Conservation (phyloP, 2,888 invertebrate genomes). For the Eupithecia pulchellata region DNA sequence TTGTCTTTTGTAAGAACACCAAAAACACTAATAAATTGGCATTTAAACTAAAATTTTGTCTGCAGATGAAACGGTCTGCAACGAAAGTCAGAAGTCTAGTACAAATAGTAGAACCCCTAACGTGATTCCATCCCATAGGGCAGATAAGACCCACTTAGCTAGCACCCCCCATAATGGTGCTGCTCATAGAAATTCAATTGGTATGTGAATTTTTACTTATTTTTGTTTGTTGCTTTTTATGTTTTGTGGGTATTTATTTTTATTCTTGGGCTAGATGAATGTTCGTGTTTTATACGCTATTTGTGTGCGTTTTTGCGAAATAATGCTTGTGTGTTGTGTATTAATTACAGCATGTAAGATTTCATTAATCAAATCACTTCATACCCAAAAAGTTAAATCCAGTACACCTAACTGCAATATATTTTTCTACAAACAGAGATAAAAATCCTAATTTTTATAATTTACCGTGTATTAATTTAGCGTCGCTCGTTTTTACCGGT, state of each 20-base stretch:
- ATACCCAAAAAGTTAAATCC: not conserved
- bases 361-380: not conserved
- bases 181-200: constrained; percentile 74
- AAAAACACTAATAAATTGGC: constrained; percentile 41
- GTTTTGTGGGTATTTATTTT: not conserved
- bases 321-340: constrained; percentile 6
- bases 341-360: not conserved
- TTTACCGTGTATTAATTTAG: too few species aligned
- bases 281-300: not conserved
- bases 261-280: not conserved
- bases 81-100: constrained; percentile 77
- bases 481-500: too few species aligned
- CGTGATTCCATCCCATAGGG: constrained; percentile 67
- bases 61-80: constrained; percentile 82
- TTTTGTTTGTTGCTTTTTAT: constrained; percentile 24
- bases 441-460: too few species aligned
- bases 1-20: too few species aligned
- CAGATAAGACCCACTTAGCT: constrained; percentile 68
- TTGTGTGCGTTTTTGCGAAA: not conserved
- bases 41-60: constrained; percentile 64
- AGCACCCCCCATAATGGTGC: constrained; percentile 72
- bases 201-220: constrained; percentile 65
- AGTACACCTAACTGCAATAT: not conserved
- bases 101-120: constrained; percentile 67
- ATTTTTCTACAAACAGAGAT: not conserved